These are phyloP conservation scores for Lepidurus arcticus DNA, from an alignment of 1,140 invertebrate genomes.

Conservation along the genomic window DNA sequence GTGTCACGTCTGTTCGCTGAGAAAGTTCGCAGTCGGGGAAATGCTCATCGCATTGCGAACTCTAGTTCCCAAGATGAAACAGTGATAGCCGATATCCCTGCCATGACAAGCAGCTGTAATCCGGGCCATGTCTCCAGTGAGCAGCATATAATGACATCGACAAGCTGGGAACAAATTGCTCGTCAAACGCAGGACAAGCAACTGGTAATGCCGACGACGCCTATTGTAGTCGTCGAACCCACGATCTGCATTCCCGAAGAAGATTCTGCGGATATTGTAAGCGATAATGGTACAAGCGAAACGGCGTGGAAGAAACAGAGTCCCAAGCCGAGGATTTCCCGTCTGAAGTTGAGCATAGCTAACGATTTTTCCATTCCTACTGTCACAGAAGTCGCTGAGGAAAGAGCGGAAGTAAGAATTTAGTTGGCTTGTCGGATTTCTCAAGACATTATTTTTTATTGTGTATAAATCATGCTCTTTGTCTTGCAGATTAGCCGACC, in stretches of 20 bases:
- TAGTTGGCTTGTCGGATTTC: too few species aligned
- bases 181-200: background rate
- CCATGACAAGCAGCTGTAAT: background rate
- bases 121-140: background rate
- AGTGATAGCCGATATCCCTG: background rate
- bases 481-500: constrained; percentile 23
- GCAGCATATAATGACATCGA: background rate
- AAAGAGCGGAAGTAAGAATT: background rate
- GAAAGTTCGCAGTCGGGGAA: background rate
- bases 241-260: background rate
- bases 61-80: background rate
- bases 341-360: background rate
- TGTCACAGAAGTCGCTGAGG: background rate
- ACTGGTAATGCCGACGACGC: background rate
- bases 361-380: background rate
- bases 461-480: background rate
- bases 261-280: background rate
- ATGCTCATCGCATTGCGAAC: background rate
- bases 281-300: background rate
- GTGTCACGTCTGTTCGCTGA: background rate
- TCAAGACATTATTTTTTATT: too few species aligned
- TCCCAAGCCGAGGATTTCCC: background rate
- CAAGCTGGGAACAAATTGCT: background rate
- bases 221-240: background rate
- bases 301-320: background rate